Conservation (phyloP, 2,888 invertebrate species). For the Scaptomyza parva region DNA sequence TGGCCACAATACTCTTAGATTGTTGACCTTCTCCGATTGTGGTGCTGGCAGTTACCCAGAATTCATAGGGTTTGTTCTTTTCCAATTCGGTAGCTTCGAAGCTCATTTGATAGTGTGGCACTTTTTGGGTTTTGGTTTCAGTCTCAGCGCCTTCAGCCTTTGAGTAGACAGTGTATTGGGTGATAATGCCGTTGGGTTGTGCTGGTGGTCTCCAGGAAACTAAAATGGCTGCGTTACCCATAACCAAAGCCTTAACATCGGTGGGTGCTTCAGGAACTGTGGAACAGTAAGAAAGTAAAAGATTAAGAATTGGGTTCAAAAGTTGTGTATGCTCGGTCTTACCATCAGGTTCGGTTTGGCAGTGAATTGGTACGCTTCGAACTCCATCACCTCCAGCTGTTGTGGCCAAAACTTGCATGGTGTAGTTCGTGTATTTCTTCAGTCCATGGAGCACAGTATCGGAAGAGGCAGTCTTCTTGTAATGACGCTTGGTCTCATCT, state of each 20-base stretch:
- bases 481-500: constrained; percentile 96
- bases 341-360: constrained; percentile 98
- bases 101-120: constrained; percentile 93
- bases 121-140: constrained; percentile 90
- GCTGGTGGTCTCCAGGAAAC: constrained; percentile 97
- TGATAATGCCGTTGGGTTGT: constrained; percentile 96
- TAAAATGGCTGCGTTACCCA: constrained; percentile 95
- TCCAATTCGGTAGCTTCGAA: constrained; percentile 94
- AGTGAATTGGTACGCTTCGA: constrained; percentile 90
- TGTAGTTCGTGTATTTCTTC: constrained; percentile 98
- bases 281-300: neutral
- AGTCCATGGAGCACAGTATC: constrained; percentile 97
- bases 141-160: constrained; percentile 89
- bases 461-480: constrained; percentile 95
- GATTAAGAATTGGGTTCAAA: accelerated
- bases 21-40: constrained; percentile 97
- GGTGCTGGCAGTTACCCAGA: constrained; percentile 97
- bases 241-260: constrained; percentile 96
- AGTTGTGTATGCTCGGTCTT: constrained; percentile 54
- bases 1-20: constrained; percentile 93
- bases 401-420: constrained; percentile 97
- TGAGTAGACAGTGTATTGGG: constrained; percentile 96
- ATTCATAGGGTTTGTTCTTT: constrained; percentile 93
- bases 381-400: constrained; percentile 98
- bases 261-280: constrained; percentile 96